These are phyloP conservation scores for Tenualosa thibaudeaui DNA, from an alignment of 2,797 vertebrate species.

Conservation along the genomic window DNA sequence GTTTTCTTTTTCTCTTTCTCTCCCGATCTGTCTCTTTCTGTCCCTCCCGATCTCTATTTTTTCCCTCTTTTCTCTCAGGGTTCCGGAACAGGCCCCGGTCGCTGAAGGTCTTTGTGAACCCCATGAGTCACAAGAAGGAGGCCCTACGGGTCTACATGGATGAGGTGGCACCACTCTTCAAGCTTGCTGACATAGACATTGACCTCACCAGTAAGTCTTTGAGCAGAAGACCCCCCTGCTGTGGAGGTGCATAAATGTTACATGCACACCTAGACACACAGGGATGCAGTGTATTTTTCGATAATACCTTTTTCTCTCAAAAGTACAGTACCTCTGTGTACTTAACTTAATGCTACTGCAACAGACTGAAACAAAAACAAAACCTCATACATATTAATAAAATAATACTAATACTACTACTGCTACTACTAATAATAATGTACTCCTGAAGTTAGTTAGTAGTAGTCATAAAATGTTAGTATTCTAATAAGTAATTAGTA, in stretches of 20 bases:
- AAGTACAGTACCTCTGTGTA: neutral
- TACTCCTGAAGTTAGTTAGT: no score
- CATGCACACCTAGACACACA: neutral
- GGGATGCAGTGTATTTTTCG: neutral
- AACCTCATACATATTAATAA: neutral
- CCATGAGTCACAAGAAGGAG: constrained; percentile 89
- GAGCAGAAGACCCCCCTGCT: neutral
- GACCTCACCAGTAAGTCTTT: constrained; percentile 79
- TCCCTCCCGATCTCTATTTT: constrained; percentile 24
- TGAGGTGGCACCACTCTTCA: constrained; percentile 89
- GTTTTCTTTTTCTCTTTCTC: neutral
- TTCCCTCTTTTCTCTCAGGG: constrained; percentile 61
- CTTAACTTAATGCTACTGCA: neutral
- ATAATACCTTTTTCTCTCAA: neutral
- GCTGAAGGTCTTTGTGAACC: constrained; percentile 92
- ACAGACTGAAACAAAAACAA: constrained; percentile 24
- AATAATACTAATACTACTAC: no score
- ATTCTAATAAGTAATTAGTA: no score
- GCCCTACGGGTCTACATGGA: constrained; percentile 84
- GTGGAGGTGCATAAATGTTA: neutral
- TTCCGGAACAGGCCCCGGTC: constrained; percentile 82
- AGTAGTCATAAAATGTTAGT: no score
- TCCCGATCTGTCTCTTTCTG: neutral
- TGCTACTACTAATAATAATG: no score
- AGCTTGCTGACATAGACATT: constrained; percentile 86